Conservation (phyloP, 2,888 invertebrate genomes). For the Listrodromus nycthemerus region DNA sequence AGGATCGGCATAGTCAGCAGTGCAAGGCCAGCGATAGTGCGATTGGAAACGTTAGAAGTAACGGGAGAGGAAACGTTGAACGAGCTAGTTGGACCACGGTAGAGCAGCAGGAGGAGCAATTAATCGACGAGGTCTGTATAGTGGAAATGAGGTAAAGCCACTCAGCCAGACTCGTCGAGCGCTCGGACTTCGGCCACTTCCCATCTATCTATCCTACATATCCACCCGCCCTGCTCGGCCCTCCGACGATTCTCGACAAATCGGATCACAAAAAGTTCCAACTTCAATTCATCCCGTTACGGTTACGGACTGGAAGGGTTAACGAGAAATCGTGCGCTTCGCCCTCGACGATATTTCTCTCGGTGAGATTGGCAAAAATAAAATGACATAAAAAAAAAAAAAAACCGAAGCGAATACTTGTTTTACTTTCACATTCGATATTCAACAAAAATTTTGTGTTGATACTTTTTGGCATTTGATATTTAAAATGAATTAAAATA, state of each 20-base stretch:
- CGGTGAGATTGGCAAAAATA: background rate
- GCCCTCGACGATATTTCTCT: constrained; percentile 16
- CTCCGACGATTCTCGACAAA: constrained; percentile 3
- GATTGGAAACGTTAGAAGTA: constrained; percentile 51
- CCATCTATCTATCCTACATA: constrained; percentile 9
- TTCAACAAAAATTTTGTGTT: too few relatives aligned
- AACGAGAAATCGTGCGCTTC: constrained; percentile 48
- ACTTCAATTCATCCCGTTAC: constrained; percentile 27
- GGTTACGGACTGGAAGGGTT: constrained; percentile 41
- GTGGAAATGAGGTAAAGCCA: constrained; percentile 62
- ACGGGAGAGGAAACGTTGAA: constrained; percentile 30
- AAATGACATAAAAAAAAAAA: constrained; percentile 9
- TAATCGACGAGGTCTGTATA: constrained; percentile 59
- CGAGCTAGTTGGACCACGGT: constrained; percentile 38
- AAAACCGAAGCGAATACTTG: background rate
- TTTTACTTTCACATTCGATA: too few relatives aligned
- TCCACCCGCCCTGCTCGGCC: background rate
- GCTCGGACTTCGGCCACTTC: constrained; percentile 31
- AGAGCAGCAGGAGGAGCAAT: constrained; percentile 51
- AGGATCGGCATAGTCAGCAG: constrained; percentile 63
- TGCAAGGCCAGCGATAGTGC: constrained; percentile 54
- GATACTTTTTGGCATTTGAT: background rate
- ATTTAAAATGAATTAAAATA: too few relatives aligned
- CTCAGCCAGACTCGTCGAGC: constrained; percentile 46
- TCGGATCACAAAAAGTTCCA: constrained; percentile 21